Evolutionary conservation across 2,113 vertebrate species (phyloP).

Genomic region (Elephas maximus): DNA sequence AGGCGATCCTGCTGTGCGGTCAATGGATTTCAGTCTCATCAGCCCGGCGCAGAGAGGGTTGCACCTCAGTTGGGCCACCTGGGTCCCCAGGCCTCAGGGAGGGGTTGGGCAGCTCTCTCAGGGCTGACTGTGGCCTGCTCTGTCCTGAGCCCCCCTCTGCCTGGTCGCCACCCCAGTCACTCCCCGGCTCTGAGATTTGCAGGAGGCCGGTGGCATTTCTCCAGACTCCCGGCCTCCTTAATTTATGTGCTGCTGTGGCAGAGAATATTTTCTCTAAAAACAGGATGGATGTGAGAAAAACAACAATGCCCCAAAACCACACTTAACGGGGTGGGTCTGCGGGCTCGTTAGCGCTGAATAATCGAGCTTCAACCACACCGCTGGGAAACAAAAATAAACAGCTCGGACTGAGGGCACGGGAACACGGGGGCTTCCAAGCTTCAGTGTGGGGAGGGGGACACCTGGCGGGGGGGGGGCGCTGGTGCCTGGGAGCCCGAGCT

Average conservation of each 20-base stretch:
- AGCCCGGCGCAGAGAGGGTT: not conserved
- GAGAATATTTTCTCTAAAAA: slow-evolving; percentile 82
- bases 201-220: not conserved
- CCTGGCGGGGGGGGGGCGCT: not conserved
- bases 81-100: slow-evolving; percentile 40
- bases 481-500: not conserved
- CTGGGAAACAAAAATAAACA: slow-evolving; percentile 72
- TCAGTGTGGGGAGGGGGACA: not conserved
- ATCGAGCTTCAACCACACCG: not conserved
- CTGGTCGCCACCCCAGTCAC: not conserved
- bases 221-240: slow-evolving; percentile 46
- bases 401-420: not conserved
- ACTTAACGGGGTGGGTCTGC: slow-evolving; percentile 37
- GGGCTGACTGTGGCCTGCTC: not conserved
- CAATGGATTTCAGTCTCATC: slow-evolving; percentile 73
- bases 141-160: not conserved
- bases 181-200: not conserved
- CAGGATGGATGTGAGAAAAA: slow-evolving; percentile 80
- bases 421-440: not conserved
- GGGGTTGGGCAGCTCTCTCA: not conserved
- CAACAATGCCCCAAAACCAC: slow-evolving; percentile 68
- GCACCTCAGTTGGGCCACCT: slow-evolving; percentile 70
- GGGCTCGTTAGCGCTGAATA: slow-evolving; percentile 62
- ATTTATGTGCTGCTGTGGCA: slow-evolving; percentile 51
- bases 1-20: slow-evolving; percentile 12